Base-by-base conservation (phyloP, 2,113 vertebrate genomes). In the Siniperca knerii region DNA sequence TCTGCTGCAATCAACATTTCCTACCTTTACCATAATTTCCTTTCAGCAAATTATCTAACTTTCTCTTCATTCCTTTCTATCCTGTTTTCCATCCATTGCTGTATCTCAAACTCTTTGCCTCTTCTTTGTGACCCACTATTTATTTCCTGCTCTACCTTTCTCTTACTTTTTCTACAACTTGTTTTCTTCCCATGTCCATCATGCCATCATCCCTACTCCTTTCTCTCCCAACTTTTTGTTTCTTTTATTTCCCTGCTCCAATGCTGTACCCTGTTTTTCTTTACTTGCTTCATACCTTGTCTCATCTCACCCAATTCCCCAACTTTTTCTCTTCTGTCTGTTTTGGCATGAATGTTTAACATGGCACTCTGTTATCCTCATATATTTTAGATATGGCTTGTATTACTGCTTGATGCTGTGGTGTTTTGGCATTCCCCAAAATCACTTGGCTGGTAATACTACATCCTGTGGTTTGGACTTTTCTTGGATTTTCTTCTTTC, bases 291-390 rank as follows among this genome's bases (percentile, higher is more conserved):
- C 23, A 29, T 35, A 18, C 3, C 33, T 50, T 23, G 21, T n/a
- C 52, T 68, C 44, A 68, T 33, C 44, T 5, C 23, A 52, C 35
- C 16, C 33, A 12, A 33, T 3, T 37, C 46, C 44, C 16, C 6
- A 2, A 37, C 61, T 74, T 20, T 4, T 29, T 29, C 29, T 29
- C 29, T 29, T 29, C 29, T 67, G 2, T 73, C 33, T 65, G n/a
- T 42, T 75, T 21, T 42, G 48, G 18, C 33, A 44, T 77, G 23
- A 60, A 50, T 42, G 33, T 71, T 79, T 74, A 35, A 75, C 33
- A 61, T 21, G 4, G 42, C 44, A 2, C 8, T 21, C 35, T 16
- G 11, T 67, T 54, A 71, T 57, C 40, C 33, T 66, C 6, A n/a
- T 71, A 6, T 85, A 29, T 81, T 69, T 65, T 4, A 57, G 37